These are phyloP conservation scores for Elephantulus edwardii DNA, from an alignment of 2,113 vertebrate species.

Conservation along the genomic window DNA sequence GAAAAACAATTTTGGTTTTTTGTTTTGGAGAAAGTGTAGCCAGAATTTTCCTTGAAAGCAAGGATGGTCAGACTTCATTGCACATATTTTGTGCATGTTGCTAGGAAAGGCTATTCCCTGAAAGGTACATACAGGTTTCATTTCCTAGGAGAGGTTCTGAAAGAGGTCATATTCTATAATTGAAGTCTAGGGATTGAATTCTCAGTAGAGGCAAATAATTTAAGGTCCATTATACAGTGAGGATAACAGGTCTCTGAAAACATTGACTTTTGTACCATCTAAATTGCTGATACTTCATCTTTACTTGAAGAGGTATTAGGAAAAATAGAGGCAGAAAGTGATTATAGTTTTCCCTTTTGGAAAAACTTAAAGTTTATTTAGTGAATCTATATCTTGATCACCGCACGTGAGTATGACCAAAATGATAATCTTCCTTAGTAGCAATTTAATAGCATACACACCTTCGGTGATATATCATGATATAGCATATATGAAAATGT, in stretches of 20 bases:
- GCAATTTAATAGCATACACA: neutral
- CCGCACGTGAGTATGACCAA: neutral
- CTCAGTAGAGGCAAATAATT: neutral
- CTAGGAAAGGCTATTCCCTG: no score
- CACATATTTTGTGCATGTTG: no score
- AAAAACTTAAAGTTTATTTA: neutral
- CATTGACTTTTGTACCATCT: neutral
- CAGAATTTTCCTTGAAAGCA: no score
- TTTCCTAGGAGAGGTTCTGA: neutral
- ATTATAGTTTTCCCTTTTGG: neutral
- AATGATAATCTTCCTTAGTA: neutral
- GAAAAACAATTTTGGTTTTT: no score
- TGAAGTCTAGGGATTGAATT: neutral
- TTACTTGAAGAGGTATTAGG: neutral
- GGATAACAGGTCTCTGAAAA: neutral
- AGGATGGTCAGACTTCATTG: no score
- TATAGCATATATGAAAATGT: neutral
- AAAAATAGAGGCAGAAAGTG: rapidly evolving
- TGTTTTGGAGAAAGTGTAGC: no score
- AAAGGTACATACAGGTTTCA: neutral
- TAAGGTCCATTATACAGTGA: neutral
- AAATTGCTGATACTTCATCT: neutral
- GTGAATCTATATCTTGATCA: neutral
- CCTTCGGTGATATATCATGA: neutral
- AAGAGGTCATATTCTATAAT: neutral